A percentile compares a stretch with the other conserved stretches of the same genome.
These are phyloP conservation scores for Coluber constrictor DNA, from an alignment of 2,797 vertebrate genomes.

Conservation along the genomic window DNA sequence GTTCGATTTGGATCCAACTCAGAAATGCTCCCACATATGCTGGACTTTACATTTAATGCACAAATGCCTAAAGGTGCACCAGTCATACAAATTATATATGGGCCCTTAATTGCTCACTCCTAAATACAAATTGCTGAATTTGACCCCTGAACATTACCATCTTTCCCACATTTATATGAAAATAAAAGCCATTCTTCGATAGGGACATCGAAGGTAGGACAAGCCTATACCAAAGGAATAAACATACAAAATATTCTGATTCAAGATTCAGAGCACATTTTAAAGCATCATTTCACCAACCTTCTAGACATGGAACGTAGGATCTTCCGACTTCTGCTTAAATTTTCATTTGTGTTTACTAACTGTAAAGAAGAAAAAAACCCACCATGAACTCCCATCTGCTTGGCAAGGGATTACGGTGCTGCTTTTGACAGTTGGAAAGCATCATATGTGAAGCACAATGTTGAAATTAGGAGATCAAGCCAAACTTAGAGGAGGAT, in stretches of 20 bases:
- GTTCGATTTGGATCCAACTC: not conserved
- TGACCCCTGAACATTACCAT: not conserved
- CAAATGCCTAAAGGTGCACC: not conserved
- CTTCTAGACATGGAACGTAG: conserved; percentile 89
- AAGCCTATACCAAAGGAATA: not conserved
- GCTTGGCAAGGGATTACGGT: not conserved
- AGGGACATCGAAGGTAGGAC: not conserved
- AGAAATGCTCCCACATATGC: not conserved
- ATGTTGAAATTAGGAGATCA: not conserved
- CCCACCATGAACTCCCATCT: not conserved
- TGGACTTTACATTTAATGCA: not conserved
- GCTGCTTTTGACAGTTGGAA: not conserved
- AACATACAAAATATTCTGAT: not conserved
- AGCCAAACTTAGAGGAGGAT: not conserved
- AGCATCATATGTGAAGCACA: not conserved
- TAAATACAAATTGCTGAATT: not conserved
- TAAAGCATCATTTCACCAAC: conserved; percentile 68
- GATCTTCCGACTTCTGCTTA: conserved; percentile 90
- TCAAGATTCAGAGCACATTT: not conserved
- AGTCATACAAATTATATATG: not conserved
- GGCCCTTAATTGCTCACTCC: not conserved
- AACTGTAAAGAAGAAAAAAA: conserved; percentile 72
- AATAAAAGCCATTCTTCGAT: not conserved
- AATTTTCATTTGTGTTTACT: conserved; percentile 90
- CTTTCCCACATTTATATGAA: not conserved